Evolutionary conservation across 2,797 vertebrate genomes (phyloP), one percentile per base, ranked within the genome.

Genomic region (Ispidina lecontei): DNA sequence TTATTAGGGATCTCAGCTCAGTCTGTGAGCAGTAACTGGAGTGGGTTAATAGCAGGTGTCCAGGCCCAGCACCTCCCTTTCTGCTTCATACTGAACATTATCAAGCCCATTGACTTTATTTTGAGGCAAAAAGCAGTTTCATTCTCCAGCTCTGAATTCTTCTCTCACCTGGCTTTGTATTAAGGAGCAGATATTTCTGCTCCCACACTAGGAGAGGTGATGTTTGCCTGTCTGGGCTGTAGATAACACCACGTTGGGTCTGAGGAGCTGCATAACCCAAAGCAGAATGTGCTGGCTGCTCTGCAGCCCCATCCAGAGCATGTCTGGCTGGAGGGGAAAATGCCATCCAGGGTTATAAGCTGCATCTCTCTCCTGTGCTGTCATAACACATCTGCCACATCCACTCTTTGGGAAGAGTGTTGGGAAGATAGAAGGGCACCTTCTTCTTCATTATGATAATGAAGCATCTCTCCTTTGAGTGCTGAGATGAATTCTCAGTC

Each of bases 401-500:
- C 52, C 33, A 2, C 81, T 47, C 62, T 39, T 28, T 25, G 59
- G 67, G 74, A 35, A 63, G 63, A 1, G 64, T 49, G 29, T 69
- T 46, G 44, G 81, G 43, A 49, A 79, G 74, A 31, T 5, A 51
- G 78, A 87, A 94, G 77, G 91, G 54, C 75, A 90, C 62, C 62
- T 93, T 93, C 65, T 64, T 58, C 60, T 41, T 91, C 55, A 37
- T 87, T 31, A 9, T 47, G 65, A 0, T 12, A 73, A 64, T 5
- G 0, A 70, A 77, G 37, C 3, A 0, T 63, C 37, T 82, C 79
- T 77, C 76, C 70, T 77, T 76, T 56, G 82, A 58, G 22, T 59
- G 58, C 25, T 3, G 51, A 88, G 76, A 75, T 37, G 79, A 84
- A 91, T 94, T 74, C 91, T 78, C 75, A 56, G 82, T 44, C 65